phyloP scores from a whole-genome alignment of 1,140 invertebrate genomes.

The Holotrichia oblita region DNA sequence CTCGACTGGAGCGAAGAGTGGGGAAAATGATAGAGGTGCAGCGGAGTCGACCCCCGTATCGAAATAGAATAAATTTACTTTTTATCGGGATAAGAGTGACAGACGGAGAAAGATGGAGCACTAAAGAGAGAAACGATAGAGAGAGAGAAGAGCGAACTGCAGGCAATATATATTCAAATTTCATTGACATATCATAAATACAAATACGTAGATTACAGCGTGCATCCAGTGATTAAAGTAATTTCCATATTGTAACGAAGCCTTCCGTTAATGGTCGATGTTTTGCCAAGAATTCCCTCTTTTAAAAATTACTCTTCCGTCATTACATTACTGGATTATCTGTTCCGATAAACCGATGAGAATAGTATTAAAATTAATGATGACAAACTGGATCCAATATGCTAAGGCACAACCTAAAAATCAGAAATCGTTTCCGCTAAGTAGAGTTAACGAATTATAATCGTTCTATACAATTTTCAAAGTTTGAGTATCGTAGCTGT shows the following conservation, averaged over 20 bases:
- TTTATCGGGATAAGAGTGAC: background rate
- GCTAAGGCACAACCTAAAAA: too few species aligned
- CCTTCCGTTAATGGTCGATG: background rate
- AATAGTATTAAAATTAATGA: too few species aligned
- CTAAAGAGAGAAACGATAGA: background rate
- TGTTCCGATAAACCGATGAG: too few species aligned
- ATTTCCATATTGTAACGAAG: slow-evolving; percentile 23
- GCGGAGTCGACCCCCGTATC: background rate
- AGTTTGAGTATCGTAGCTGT: too few species aligned
- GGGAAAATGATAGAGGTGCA: background rate
- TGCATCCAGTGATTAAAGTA: slow-evolving; percentile 24
- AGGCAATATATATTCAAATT: slow-evolving; percentile 34
- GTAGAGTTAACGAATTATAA: too few species aligned
- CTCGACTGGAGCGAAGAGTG: background rate
- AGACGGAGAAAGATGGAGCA: background rate
- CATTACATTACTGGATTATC: too few species aligned
- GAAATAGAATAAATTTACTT: slow-evolving; percentile 28
- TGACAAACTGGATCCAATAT: too few species aligned
- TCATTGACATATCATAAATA: slow-evolving; percentile 36
- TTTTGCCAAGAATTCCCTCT: too few species aligned
- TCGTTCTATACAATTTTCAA: too few species aligned
- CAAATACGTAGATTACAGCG: slow-evolving; percentile 20
- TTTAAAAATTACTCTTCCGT: too few species aligned
- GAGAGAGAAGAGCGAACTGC: background rate
- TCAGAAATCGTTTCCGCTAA: too few species aligned